phyloP scores from a whole-genome alignment of 2,113 vertebrate species.

The Amphilophus citrinellus region DNA sequence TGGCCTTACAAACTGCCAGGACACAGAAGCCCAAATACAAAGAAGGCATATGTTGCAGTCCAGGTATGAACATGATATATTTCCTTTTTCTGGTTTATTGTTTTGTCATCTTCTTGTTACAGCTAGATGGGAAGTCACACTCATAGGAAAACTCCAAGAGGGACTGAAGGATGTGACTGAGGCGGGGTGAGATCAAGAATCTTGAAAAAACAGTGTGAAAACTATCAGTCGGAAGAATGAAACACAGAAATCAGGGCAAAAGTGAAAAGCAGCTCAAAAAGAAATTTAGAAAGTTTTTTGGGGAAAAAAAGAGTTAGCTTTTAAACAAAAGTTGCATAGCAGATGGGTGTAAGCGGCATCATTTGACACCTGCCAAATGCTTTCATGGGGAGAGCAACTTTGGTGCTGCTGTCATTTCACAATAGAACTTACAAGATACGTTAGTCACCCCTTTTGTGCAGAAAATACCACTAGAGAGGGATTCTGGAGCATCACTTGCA shows the following conservation, averaged over 20 bases:
- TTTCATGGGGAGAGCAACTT: constrained; percentile 14
- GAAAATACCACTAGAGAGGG: background rate
- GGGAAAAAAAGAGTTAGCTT: background rate
- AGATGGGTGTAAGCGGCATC: constrained; percentile 7
- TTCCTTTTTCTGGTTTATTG: background rate
- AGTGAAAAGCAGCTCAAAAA: background rate
- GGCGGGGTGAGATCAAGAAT: background rate
- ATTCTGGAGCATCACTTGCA: background rate
- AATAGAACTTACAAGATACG: rapidly evolving
- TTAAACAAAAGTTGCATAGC: background rate
- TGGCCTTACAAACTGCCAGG: background rate
- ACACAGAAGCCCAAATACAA: background rate
- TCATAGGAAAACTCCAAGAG: background rate
- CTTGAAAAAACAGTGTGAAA: constrained; percentile 18
- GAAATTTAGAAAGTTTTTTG: background rate
- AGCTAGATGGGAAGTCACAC: constrained; percentile 11
- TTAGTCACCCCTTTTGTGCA: background rate
- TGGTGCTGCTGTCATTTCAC: constrained; percentile 12
- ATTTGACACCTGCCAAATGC: constrained; percentile 5
- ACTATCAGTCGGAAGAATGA: constrained; percentile 3
- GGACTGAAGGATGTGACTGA: background rate
- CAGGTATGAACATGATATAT: background rate
- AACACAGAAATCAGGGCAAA: background rate
- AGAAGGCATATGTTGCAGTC: background rate
- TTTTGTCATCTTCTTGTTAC: background rate